Evolutionary conservation across 2,113 vertebrate genomes (phyloP), one percentile per base, ranked within the genome.

Genomic region (Salvelinus fontinalis): DNA sequence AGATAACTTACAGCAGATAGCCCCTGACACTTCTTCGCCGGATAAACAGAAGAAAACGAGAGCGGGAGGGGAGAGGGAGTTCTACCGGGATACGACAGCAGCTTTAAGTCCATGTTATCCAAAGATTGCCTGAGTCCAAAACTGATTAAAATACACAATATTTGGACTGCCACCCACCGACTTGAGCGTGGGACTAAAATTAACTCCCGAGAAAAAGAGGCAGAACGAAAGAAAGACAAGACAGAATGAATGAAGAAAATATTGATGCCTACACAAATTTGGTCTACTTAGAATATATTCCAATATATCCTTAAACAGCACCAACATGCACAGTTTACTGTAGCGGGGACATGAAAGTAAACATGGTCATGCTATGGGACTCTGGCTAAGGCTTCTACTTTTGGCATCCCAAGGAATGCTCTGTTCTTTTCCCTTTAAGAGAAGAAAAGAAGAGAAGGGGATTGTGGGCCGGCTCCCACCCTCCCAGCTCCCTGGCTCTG

Each of bases 151-250:
- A 77, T 72, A 83, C 79, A 78, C 83, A 85, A 87, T 81, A 81
- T 85, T 84, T 87, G 79, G 81, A 79, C 62, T 78, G 84, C 83
- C 81, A 85, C 83, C 81, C 75, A 83, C 77, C 60, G 27, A 62
- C 80, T 82, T 29, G 24, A 67, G 29, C 44, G 22, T 29, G 79
- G 72, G 73, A 72, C 77, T 80, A 54, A 81, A 77, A 75, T 81
- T 76, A 80, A 84, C 65, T 26, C 60, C 60, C n/a, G 57, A 71
- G 72, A 71, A 71, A 82, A 65, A 34, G 2, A 74, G 31, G 12
- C 3, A 34, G 59, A 44, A 6, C 11, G 69, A 70, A 26, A 70
- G 39, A 69, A n/a, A 39, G 67, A 69, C 27, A 49, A 26, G 22
- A 54, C 11, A 27, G 22, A 27, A 27, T 1, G 60, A 62, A 9